Conservation (phyloP, 2,888 invertebrate genomes). For the Synergus japonicus region DNA sequence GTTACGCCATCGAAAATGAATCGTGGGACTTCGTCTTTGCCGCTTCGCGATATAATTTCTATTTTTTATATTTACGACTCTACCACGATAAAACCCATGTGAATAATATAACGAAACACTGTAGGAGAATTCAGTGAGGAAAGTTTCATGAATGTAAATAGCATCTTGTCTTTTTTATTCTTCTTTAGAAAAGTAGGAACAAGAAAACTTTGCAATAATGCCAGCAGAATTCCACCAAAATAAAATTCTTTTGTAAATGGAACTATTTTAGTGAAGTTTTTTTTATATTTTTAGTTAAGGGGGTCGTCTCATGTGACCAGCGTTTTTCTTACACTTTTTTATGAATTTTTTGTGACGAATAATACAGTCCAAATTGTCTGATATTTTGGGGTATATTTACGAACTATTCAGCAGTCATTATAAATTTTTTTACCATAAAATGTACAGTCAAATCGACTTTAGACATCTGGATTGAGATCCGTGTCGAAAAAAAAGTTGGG, state of each 20-base stretch:
- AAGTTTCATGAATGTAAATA: neutral
- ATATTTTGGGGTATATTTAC: no score
- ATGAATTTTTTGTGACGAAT: no score
- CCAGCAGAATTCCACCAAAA: neutral
- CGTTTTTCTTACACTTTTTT: no score
- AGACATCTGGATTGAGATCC: no score
- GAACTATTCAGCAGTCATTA: no score
- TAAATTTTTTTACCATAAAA: no score
- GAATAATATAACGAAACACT: neutral
- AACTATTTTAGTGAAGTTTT: neutral
- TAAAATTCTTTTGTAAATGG: neutral
- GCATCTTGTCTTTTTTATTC: neutral
- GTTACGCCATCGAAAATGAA: conserved; percentile 30
- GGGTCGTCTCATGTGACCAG: no score
- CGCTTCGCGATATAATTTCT: conserved; percentile 10
- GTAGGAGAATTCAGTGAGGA: neutral
- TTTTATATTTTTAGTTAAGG: conserved; percentile 39
- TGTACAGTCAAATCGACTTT: no score
- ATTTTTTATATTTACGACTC: conserved; percentile 20
- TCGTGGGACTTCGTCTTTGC: conserved; percentile 10
- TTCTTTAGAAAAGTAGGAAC: neutral
- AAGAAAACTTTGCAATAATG: neutral
- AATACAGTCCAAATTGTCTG: no score
- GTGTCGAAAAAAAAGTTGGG: no score
- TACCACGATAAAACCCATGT: neutral